Evolutionary conservation across 2,888 invertebrate species (phyloP).

Genomic region (Molanna angustata): DNA sequence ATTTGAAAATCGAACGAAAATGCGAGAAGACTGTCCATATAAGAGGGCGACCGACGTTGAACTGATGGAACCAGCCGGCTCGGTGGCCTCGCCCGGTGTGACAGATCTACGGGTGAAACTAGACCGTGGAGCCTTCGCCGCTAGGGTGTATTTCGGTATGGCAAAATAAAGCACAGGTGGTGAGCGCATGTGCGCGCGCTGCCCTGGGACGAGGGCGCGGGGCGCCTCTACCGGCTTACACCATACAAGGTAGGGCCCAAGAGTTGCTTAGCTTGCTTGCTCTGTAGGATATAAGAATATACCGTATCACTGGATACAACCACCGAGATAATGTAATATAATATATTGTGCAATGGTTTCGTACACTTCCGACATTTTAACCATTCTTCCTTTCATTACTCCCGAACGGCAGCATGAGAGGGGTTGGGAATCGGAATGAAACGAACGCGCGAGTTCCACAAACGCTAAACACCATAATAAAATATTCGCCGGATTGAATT

Average conservation of each 20-base stretch:
- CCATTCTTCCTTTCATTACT: too few species aligned
- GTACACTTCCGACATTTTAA: too few species aligned
- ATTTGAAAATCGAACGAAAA: too few species aligned
- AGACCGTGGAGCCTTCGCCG: neutral
- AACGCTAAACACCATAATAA: too few species aligned
- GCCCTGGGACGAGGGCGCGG: conserved; percentile 36
- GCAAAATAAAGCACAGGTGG: conserved; percentile 39
- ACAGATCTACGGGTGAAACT: neutral
- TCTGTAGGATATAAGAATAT: neutral
- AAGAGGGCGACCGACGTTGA: conserved; percentile 17
- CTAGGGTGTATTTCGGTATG: conserved; percentile 33
- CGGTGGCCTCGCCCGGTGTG: conserved; percentile 11
- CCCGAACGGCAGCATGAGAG: too few species aligned
- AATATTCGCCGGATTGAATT: too few species aligned
- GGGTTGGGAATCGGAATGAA: too few species aligned
- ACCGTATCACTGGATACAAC: too few species aligned
- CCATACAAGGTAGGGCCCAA: neutral
- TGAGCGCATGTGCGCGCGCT: conserved; percentile 49
- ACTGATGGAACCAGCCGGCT: conserved; percentile 42
- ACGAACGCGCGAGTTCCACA: too few species aligned
- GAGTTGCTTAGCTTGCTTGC: neutral
- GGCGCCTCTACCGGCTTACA: neutral
- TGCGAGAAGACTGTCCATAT: too few species aligned
- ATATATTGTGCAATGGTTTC: too few species aligned
- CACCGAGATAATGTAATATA: too few species aligned